These are phyloP conservation scores for Drosophila nigrodunni DNA, from an alignment of 1,140 invertebrate species.

Conservation along the genomic window DNA sequence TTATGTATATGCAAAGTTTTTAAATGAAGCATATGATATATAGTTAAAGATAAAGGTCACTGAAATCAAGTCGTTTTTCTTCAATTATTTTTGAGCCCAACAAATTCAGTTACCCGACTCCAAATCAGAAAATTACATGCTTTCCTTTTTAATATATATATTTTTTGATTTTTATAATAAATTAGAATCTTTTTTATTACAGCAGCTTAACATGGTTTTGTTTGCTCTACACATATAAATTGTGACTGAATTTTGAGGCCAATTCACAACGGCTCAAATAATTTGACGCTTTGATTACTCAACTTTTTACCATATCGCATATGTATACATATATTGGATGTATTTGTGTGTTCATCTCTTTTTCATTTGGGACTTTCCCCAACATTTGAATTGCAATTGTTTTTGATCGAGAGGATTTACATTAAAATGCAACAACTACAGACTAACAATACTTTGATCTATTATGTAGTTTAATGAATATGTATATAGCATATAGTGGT, in stretches of 20 bases:
- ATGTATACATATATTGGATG: conserved; percentile 13
- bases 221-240: conserved; percentile 18
- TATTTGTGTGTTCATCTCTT: conserved; percentile 37
- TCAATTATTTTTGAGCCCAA: background rate
- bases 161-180: conserved; percentile 69
- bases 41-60: background rate
- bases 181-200: conserved; percentile 70
- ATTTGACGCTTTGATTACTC: conserved; percentile 45
- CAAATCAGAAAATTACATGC: too few relatives aligned
- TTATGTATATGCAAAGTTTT: background rate
- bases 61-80: background rate
- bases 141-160: conserved; percentile 26
- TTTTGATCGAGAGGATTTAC: conserved; percentile 20
- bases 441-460: conserved; percentile 74
- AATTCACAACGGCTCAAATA: conserved; percentile 56
- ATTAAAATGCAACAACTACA: conserved; percentile 76
- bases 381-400: conserved; percentile 11
- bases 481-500: conserved; percentile 30
- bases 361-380: conserved; percentile 14
- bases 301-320: background rate
- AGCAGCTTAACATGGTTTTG: conserved; percentile 59
- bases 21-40: background rate
- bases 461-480: conserved; percentile 37
- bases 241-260: conserved; percentile 45
- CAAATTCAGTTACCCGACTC: too few relatives aligned